Evolutionary conservation across 2,797 vertebrate species (phyloP).

Genomic region (Catamblyrhynchus diadema): DNA sequence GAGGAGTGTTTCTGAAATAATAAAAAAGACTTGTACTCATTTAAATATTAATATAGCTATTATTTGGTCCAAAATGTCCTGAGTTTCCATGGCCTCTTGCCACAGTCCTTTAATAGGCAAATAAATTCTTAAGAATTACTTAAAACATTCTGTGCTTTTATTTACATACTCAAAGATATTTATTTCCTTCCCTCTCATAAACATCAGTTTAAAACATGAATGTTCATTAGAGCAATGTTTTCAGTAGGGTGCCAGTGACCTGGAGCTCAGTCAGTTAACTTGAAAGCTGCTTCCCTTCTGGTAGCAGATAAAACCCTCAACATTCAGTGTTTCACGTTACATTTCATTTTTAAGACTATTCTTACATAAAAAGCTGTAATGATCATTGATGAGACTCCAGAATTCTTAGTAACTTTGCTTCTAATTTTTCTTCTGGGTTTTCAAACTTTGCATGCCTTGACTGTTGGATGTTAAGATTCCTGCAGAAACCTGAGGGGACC

Average conservation of each 20-base stretch:
- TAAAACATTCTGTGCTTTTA: conserved; percentile 35
- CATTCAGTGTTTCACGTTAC: not conserved
- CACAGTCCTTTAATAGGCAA: not conserved
- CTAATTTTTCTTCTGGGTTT: not conserved
- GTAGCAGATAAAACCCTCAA: not conserved
- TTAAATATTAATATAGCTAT: not conserved
- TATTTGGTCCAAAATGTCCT: not conserved
- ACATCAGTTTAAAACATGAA: not conserved
- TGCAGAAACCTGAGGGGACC: not conserved
- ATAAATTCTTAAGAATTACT: conserved; percentile 28
- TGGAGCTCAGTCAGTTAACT: not conserved
- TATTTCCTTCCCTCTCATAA: conserved; percentile 22
- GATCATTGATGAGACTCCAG: not conserved
- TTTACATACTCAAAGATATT: conserved; percentile 7
- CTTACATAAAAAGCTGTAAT: not conserved
- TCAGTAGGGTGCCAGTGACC: conserved; percentile 3
- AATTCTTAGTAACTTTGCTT: not conserved
- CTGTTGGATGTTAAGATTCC: not conserved
- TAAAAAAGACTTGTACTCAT: not conserved
- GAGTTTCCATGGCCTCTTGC: not conserved
- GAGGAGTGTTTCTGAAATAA: not conserved
- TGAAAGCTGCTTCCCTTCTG: not conserved
- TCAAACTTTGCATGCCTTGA: not conserved
- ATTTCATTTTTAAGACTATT: not conserved
- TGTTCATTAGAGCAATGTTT: not conserved